phyloP scores from a whole-genome alignment of 1,140 invertebrate genomes.

The Drosophila athabasca region DNA sequence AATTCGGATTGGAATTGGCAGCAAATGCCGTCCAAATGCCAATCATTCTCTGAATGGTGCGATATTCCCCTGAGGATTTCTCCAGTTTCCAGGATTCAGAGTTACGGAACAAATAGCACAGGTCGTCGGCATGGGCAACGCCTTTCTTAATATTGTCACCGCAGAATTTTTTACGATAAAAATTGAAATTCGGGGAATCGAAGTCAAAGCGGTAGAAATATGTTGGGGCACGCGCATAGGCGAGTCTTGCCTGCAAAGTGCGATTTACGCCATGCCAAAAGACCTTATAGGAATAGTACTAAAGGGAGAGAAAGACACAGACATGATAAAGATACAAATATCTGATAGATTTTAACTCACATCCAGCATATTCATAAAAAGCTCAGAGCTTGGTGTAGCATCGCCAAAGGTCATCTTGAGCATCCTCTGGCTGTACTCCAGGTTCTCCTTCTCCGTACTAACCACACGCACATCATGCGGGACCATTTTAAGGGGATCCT shows the following conservation, averaged over 20 bases:
- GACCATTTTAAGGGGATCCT: conserved; percentile 48
- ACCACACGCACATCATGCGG: conserved; percentile 48
- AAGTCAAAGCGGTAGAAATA: conserved; percentile 84
- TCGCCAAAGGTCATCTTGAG: conserved; percentile 66
- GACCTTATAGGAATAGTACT: conserved; percentile 78
- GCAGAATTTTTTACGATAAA: conserved; percentile 74
- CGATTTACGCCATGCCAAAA: conserved; percentile 83
- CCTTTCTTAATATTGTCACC: conserved; percentile 62
- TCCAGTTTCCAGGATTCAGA: conserved; percentile 81
- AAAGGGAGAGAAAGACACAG: neutral
- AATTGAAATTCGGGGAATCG: conserved; percentile 77
- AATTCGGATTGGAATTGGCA: conserved; percentile 77
- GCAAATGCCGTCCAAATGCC: conserved; percentile 84
- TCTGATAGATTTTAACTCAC: conserved; percentile 39
- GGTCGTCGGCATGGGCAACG: conserved; percentile 87
- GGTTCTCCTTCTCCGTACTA: conserved; percentile 36
- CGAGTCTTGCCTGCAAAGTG: conserved; percentile 68
- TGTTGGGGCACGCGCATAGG: conserved; percentile 77
- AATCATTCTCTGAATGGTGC: conserved; percentile 76
- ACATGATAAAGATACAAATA: neutral
- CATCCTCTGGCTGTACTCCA: conserved; percentile 40
- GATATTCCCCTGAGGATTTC: conserved; percentile 63
- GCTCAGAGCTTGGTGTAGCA: conserved; percentile 31
- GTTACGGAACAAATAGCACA: conserved; percentile 86
- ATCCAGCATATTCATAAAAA: conserved; percentile 57